phyloP scores from a whole-genome alignment of 37 sponge, comb jelly and placozoan genomes.

The Lycopodina hypogea region DNA sequence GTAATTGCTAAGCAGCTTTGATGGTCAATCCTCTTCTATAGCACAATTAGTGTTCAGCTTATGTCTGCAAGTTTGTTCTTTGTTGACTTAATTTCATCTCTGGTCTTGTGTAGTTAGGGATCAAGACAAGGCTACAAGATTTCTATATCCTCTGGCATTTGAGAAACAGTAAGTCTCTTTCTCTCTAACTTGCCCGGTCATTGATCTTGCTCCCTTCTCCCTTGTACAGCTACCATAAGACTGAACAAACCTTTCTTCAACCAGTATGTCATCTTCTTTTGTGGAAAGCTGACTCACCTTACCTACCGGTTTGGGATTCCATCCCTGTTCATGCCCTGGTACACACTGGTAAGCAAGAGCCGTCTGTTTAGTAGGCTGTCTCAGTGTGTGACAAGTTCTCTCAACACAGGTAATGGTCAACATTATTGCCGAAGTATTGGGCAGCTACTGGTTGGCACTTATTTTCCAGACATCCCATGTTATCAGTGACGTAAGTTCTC shows the following conservation, averaged over 20 bases:
- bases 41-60: no score
- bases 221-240: slow-evolving; percentile 67
- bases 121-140: slow-evolving; percentile 92
- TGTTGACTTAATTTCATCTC: no score
- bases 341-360: slow-evolving; percentile 39
- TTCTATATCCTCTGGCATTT: slow-evolving; percentile 54
- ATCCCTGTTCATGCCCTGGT: slow-evolving; percentile 68
- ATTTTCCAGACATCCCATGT: slow-evolving; percentile 95
- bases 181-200: background rate
- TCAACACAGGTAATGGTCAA: slow-evolving; percentile 51
- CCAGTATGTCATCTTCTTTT: slow-evolving; percentile 68
- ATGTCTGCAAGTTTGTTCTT: no score
- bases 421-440: slow-evolving; percentile 64
- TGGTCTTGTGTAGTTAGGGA: slow-evolving; percentile 48
- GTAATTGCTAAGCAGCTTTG: no score
- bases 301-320: slow-evolving; percentile 70
- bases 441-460: slow-evolving; percentile 92
- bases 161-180: slow-evolving; percentile 59
- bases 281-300: slow-evolving; percentile 69
- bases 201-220: background rate
- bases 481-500: slow-evolving; percentile 63
- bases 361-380: background rate
- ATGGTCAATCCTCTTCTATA: no score
- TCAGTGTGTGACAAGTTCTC: background rate
- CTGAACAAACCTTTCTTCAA: slow-evolving; percentile 51